Conservation (phyloP, 2,888 invertebrate genomes). For the Himalopsyche tibetana region DNA sequence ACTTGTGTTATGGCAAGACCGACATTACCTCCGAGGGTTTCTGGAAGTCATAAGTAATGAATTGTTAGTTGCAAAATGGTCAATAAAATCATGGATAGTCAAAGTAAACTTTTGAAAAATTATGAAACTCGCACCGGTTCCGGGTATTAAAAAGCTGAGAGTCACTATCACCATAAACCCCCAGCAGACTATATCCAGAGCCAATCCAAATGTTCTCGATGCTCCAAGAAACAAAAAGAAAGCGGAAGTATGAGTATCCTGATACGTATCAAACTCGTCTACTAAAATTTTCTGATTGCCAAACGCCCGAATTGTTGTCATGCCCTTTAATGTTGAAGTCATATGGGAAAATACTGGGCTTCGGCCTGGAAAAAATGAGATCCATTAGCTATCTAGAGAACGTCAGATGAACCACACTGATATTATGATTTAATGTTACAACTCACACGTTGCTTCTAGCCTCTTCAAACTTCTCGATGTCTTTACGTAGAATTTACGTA, state of each 20-base stretch:
- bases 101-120: not conserved
- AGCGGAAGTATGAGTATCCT: conserved; percentile 81
- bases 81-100: not conserved
- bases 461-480: conserved; percentile 84
- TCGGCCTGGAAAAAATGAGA: conserved; percentile 78
- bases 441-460: conserved; percentile 82
- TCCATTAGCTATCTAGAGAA: not conserved
- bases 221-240: conserved; percentile 82
- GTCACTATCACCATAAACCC: conserved; percentile 81
- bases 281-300: conserved; percentile 81
- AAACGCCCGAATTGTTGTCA: conserved; percentile 88
- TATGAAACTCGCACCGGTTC: conserved; percentile 68
- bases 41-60: conserved; percentile 68
- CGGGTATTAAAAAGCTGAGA: conserved; percentile 77
- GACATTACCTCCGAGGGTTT: conserved; percentile 82
- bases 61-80: not conserved
- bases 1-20: conserved; percentile 88
- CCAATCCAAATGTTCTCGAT: conserved; percentile 82
- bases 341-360: conserved; percentile 91
- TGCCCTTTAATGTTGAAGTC: conserved; percentile 86
- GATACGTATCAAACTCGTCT: conserved; percentile 77
- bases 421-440: not conserved
- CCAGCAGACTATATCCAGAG: conserved; percentile 80
- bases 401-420: no score
- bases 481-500: conserved; percentile 81